Conservation (phyloP, 2,888 invertebrate species). For the Liopterus haemorrhoidalis region DNA sequence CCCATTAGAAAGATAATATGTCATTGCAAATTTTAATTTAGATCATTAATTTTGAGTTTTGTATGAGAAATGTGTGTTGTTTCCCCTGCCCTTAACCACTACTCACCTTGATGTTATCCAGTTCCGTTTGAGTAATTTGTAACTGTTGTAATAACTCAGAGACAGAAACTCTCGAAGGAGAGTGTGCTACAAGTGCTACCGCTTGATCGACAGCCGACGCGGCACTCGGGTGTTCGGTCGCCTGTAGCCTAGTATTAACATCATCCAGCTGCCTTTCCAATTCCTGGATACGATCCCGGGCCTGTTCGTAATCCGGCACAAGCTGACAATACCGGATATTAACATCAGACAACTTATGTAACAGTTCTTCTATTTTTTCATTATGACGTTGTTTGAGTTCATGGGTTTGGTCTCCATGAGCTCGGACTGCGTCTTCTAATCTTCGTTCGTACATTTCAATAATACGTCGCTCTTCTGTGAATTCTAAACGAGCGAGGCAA, state of each 20-base stretch:
- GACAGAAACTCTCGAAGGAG: slow-evolving; percentile 66
- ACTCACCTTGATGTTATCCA: slow-evolving; percentile 78
- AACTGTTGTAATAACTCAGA: slow-evolving; percentile 76
- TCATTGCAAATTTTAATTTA: too few species aligned
- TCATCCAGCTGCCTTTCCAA: slow-evolving; percentile 69
- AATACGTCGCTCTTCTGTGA: slow-evolving; percentile 61
- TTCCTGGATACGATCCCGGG: slow-evolving; percentile 63
- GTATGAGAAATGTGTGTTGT: too few species aligned
- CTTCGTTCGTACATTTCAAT: slow-evolving; percentile 67
- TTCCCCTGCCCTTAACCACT: too few species aligned
- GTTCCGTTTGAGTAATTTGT: slow-evolving; percentile 77
- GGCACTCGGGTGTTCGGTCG: too few species aligned
- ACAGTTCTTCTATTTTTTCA: slow-evolving; percentile 68
- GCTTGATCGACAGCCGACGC: too few species aligned
- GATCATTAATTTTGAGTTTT: too few species aligned
- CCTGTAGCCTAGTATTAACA: slow-evolving; percentile 60
- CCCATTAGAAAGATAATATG: too few species aligned
- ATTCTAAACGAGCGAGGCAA: slow-evolving; percentile 45
- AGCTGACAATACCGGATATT: slow-evolving; percentile 72
- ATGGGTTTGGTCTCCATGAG: slow-evolving; percentile 60
- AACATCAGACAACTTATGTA: slow-evolving; percentile 68
- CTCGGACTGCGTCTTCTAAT: slow-evolving; percentile 66
- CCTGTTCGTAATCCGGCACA: slow-evolving; percentile 65
- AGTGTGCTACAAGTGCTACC: slow-evolving; percentile 52
- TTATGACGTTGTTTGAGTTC: slow-evolving; percentile 73